Evolutionary conservation across 1,140 invertebrate species (phyloP), one percentile per base, ranked within the genome.

Genomic region (Mesaphorura yosii): DNA sequence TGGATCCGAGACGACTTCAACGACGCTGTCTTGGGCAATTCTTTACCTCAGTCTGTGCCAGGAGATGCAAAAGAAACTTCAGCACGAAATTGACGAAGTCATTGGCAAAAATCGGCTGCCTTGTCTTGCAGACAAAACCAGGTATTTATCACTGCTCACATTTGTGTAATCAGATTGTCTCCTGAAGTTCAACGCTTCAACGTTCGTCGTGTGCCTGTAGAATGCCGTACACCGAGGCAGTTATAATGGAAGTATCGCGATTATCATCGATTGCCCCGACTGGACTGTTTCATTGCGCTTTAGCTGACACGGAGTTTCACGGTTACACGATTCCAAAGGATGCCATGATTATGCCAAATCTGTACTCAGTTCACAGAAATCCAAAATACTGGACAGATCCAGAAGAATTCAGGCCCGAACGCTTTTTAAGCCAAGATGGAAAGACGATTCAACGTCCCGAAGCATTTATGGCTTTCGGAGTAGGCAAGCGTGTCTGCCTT

Each of bases 401-500:
- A 1, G 64, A 67, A 1, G 62, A 67, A 3, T 70, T 71, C 53
- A 19, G 64, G 15, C 68, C 68, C 1, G 61, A 66, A 22, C 51
- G 64, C 25, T 65, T 62, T 34, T 31, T 67, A 10, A 53, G 46
- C 28, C 20, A 39, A 12, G 48, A 59, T 20, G 52, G 53, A 10
- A 65, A 62, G 34, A 42, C 41, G 29, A 4, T 54, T 2, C 10
- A 55, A 1, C 55, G 59, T 37, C 37, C 49, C 22, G 51, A 64
- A 7, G 40, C 60, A 2, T 51, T 50, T 12, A 39, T 65, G 23
- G 20, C 59, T 3, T 58, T 61, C 27, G 60, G 59, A 71, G 42
- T 60, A 81, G 78, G 78, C 6, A 76, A 73, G 64, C 67, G 80
- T 64, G 71, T 74, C 29, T 82, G 79, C 55, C 55, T 77, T 1